A percentile compares a stretch with the other conserved stretches of the same genome.
Conservation (phyloP, 2,113 vertebrate species). For the Pachycephala philippinensis region DNA sequence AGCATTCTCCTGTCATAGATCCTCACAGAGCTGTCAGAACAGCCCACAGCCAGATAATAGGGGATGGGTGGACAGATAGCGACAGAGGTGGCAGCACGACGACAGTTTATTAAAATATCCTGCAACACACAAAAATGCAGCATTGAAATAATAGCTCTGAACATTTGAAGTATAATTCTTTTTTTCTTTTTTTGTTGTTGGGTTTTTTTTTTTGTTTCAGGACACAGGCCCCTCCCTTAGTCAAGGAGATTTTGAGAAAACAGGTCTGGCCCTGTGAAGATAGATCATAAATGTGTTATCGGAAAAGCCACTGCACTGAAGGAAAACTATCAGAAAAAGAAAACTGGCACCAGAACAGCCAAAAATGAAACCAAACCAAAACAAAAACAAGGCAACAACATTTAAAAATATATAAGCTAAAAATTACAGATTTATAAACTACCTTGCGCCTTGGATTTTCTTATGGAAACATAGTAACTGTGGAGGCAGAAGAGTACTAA, state of each 20-base stretch:
- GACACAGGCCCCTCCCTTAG: background rate
- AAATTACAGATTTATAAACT: background rate
- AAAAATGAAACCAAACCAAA: background rate
- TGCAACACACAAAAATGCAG: conserved; percentile 53
- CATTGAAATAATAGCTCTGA: background rate
- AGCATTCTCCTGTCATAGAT: conserved; percentile 97
- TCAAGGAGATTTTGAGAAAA: background rate
- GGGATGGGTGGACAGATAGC: conserved; percentile 93
- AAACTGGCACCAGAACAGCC: background rate
- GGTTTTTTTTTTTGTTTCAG: background rate
- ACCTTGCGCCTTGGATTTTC: background rate
- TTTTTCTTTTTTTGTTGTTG: background rate
- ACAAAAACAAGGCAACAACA: background rate
- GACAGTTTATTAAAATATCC: conserved; percentile 98
- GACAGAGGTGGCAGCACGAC: conserved; percentile 94
- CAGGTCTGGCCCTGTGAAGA: background rate
- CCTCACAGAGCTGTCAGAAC: conserved; percentile 96
- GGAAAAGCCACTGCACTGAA: background rate
- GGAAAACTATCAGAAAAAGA: background rate
- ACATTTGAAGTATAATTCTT: background rate
- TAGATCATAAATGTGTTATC: background rate
- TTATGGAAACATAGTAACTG: background rate
- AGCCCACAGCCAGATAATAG: conserved; percentile 94
- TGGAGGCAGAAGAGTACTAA: background rate
- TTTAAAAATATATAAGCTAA: background rate